Base-by-base conservation (phyloP, 2,888 invertebrate genomes). In the Nymphalis c-album region DNA sequence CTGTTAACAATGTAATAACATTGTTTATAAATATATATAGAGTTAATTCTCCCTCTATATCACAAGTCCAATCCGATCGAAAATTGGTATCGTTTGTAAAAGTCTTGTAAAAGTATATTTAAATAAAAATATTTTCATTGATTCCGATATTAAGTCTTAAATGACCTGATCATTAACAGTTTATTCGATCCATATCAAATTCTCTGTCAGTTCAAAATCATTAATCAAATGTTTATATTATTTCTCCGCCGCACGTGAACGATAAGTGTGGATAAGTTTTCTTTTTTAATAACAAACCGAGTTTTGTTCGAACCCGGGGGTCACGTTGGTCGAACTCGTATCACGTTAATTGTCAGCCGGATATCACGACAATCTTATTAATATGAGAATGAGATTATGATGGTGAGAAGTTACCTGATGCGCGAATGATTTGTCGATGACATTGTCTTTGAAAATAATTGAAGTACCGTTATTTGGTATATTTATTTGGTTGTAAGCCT, bases 191-290 rank as follows among this genome's bases (percentile, higher is more conserved):
- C 40, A 40, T 13, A 40, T 40, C 13, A 2, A 13, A 40, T 40
- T 3, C 10, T 40, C 40, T 40, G 13, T 13, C 40, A 50, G 18
- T 22, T 51, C n/a, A 26, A 13, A 53, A 26, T 2, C 22, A 53
- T 22, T 51, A 51, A 20, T 51, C 51, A 20, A 55, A 31, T 55
- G 53, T 55, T 55, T 55, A 53, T 26, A 8, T 17, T n/a, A 31
- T 31, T 31, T 7, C 31, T 31, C 2, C 17, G 50, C 20, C 16
- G 64, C 64, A 64, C 59, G 59, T 50, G 58, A 40, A 40, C 13
- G 51, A 64, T 64, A 64, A 64, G 8, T 35, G 48, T 58, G 10
- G 51, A 51, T 64, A 58, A 64, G 8, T 35, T 58, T 58, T 59
- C 40, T 20, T 48, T 57, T 53, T 55, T 46, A 31, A 63, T 51